Conservation (phyloP, 2,113 vertebrate genomes). For the Oryzias celebensis region DNA sequence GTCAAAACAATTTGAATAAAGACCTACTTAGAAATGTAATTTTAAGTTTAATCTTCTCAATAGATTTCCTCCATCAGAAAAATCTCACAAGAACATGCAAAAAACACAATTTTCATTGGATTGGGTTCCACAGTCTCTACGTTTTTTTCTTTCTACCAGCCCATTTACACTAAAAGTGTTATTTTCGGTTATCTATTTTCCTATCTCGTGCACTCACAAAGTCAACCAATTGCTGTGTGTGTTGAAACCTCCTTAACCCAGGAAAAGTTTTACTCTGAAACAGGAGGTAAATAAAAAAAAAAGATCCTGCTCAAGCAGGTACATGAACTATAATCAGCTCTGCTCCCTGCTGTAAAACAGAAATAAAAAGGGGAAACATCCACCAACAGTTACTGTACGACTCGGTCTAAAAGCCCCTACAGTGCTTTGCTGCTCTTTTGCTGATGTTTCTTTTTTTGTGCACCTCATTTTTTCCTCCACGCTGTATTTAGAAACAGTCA, state of each 20-base stretch:
- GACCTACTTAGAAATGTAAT: no score
- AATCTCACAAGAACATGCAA: no score
- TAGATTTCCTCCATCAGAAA: no score
- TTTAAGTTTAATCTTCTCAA: no score
- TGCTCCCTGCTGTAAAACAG: neutral
- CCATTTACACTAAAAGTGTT: no score
- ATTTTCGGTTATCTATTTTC: no score
- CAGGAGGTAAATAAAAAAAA: neutral
- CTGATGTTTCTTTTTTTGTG: constrained; percentile 9
- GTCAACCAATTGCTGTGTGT: neutral
- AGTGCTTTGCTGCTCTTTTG: neutral
- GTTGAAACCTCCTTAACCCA: neutral
- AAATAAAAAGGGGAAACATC: neutral
- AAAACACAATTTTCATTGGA: no score
- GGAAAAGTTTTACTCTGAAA: neutral
- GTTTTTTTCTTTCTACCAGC: no score
- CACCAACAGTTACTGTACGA: neutral
- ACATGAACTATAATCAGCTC: neutral
- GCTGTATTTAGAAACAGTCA: constrained; percentile 50
- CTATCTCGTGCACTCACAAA: no score
- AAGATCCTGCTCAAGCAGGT: neutral
- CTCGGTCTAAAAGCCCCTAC: neutral
- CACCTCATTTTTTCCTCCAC: constrained; percentile 24
- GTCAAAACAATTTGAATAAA: no score
- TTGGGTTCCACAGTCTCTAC: no score